Conservation (phyloP, 2,797 vertebrate species). For the Smutsia gigantea region DNA sequence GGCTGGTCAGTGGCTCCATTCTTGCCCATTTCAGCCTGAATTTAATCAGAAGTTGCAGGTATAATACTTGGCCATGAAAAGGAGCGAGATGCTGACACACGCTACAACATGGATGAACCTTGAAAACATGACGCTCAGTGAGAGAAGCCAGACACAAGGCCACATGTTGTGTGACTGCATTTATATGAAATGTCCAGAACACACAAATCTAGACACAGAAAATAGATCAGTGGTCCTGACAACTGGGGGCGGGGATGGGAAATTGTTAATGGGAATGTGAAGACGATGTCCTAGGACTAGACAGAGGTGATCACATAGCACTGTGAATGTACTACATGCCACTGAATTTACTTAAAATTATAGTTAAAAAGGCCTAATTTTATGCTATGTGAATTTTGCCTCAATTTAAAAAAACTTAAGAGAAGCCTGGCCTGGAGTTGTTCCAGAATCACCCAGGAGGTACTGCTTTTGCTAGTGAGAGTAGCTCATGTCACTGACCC, state of each 20-base stretch:
- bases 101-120: background rate
- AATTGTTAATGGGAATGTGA: background rate
- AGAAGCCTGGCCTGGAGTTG: no score
- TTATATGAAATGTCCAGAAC: background rate
- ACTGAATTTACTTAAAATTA: background rate
- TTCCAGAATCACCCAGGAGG: background rate
- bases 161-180: rapidly evolving
- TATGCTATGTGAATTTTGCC: background rate
- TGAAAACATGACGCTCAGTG: background rate
- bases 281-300: background rate
- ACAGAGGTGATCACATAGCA: no score
- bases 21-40: background rate
- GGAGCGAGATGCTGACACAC: background rate
- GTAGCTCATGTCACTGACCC: background rate
- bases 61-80: background rate
- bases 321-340: rapidly evolving
- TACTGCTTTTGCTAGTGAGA: background rate
- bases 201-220: background rate
- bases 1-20: background rate
- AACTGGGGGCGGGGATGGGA: background rate
- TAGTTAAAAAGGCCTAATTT: background rate
- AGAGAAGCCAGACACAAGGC: background rate
- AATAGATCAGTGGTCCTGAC: background rate
- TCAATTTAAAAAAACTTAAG: background rate
- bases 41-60: background rate